phyloP scores from a whole-genome alignment of 2,113 vertebrate genomes.

The Andinoacara biseriatus region DNA sequence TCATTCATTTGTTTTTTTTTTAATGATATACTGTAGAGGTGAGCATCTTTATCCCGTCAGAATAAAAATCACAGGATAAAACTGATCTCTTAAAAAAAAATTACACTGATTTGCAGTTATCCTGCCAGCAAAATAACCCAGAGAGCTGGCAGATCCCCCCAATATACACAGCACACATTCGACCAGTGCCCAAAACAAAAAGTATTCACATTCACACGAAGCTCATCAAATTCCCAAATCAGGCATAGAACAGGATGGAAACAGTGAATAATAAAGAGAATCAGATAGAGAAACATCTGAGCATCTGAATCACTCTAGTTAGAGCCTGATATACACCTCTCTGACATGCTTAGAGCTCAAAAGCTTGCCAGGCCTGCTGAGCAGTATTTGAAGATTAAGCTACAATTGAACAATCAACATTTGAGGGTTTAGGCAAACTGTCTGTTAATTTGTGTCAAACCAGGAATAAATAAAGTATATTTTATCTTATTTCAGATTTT shows the following conservation, averaged over 20 bases:
- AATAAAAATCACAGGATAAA: neutral
- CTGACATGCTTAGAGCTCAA: neutral
- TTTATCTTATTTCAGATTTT: neutral
- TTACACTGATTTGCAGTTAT: neutral
- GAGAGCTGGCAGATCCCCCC: no score
- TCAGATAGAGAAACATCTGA: neutral
- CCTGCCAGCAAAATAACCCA: neutral
- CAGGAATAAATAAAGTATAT: neutral
- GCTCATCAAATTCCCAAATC: no score
- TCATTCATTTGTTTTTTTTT: neutral
- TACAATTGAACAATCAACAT: neutral
- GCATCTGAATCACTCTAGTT: neutral
- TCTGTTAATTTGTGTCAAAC: neutral
- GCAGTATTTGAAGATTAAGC: neutral
- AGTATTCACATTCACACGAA: no score
- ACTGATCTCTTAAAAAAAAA: neutral
- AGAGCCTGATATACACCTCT: neutral
- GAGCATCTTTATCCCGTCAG: neutral
- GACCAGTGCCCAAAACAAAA: no score
- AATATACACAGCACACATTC: no score
- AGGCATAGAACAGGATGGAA: no score
- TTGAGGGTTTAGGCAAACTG: neutral
- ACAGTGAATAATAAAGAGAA: no score
- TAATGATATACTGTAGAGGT: neutral
- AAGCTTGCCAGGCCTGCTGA: neutral